Evolutionary conservation across 2,113 vertebrate species (phyloP).

Genomic region (Numida meleagris): DNA sequence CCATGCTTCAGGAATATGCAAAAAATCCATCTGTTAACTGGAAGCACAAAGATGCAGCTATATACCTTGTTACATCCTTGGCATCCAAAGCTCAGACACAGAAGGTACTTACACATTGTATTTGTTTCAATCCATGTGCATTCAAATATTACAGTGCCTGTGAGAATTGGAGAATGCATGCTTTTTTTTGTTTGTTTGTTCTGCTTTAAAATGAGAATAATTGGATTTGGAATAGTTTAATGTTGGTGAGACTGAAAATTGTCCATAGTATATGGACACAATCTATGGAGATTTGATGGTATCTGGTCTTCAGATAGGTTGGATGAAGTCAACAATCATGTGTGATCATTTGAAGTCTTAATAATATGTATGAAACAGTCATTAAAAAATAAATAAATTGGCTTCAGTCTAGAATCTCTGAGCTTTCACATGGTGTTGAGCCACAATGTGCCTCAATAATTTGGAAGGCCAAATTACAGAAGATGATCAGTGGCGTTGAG

Average conservation of each 20-base stretch:
- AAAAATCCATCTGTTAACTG: constrained; percentile 94
- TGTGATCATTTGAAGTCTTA: not conserved
- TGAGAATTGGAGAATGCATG: not conserved
- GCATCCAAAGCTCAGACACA: constrained; percentile 98
- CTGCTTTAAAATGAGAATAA: not conserved
- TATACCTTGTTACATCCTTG: constrained; percentile 96
- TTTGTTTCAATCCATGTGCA: not conserved
- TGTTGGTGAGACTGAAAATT: not conserved
- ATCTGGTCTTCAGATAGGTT: not conserved
- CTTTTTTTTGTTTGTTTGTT: rapidly evolving
- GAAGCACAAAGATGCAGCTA: constrained; percentile 99
- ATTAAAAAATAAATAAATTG: not conserved
- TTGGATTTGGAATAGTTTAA: not conserved
- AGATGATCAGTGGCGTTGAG: not conserved
- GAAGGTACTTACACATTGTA: constrained; percentile 80
- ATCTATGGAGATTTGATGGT: not conserved
- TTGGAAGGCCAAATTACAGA: not conserved
- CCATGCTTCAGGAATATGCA: constrained; percentile 94
- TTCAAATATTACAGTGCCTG: rapidly evolving
- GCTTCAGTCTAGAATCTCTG: not conserved
- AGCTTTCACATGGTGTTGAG: not conserved
- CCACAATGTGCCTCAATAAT: not conserved
- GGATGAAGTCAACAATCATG: not conserved
- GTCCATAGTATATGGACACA: not conserved
- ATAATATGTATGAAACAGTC: not conserved